phyloP scores from a whole-genome alignment of 2,888 invertebrate genomes.

The Drosophila mimica region DNA sequence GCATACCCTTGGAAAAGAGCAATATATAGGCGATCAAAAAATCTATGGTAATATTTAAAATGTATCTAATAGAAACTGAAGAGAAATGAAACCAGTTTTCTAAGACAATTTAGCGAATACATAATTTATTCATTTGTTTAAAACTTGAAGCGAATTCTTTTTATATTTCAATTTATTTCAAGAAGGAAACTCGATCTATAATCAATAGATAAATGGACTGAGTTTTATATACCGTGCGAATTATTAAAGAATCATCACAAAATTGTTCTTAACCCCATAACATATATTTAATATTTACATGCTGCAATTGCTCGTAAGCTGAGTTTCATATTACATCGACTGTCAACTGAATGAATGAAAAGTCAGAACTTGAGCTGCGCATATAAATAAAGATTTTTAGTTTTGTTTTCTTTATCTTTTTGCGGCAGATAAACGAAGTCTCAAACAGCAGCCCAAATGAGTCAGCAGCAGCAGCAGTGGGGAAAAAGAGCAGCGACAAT shows the following conservation, averaged over 20 bases:
- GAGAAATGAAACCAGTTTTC: conserved; percentile 3
- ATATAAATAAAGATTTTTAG: conserved; percentile 54
- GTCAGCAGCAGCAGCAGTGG: conserved; percentile 47
- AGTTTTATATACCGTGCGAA: not conserved
- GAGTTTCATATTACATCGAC: conserved; percentile 52
- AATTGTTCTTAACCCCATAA: conserved; percentile 9
- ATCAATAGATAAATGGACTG: not conserved
- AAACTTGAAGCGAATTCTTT: not conserved
- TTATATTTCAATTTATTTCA: not conserved
- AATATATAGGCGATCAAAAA: conserved; percentile 11
- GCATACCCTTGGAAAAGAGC: conserved; percentile 32
- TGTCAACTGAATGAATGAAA: conserved; percentile 52
- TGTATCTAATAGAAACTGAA: not conserved
- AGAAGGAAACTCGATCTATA: not conserved
- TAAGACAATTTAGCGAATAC: not conserved
- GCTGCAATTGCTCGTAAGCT: conserved; percentile 28
- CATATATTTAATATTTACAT: conserved; percentile 17
- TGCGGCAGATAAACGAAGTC: conserved; percentile 49
- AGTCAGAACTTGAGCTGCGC: conserved; percentile 59
- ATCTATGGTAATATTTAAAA: conserved; percentile 11
- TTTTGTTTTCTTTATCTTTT: conserved; percentile 17
- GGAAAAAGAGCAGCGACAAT: conserved; percentile 51
- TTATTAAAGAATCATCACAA: not conserved
- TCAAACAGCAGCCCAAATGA: conserved; percentile 40
- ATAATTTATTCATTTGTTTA: not conserved